Evolutionary conservation across 35 echinoderm and acorn worm genomes (phyloP).

Genomic region (Apostichopus japonicus): DNA sequence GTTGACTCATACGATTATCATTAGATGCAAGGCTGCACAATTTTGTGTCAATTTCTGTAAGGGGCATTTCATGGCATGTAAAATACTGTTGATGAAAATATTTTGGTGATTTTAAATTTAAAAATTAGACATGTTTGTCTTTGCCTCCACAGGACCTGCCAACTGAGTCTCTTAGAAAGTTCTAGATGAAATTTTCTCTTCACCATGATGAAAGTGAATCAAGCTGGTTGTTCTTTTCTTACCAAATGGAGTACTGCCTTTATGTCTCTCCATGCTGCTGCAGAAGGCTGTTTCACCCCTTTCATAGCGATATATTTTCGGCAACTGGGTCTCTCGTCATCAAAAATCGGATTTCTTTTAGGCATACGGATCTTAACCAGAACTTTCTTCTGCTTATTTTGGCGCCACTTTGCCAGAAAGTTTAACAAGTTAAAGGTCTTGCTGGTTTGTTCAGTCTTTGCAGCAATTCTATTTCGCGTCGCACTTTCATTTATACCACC

Average conservation of each 20-base stretch:
- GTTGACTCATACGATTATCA: too few species aligned
- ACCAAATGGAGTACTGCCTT: constrained; percentile 51
- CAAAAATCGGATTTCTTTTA: constrained; percentile 75
- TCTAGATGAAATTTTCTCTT: background rate
- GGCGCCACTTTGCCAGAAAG: constrained; percentile 60
- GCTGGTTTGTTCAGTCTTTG: constrained; percentile 71
- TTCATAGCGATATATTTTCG: constrained; percentile 87
- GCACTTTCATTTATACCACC: constrained; percentile 77
- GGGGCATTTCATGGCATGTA: too few species aligned
- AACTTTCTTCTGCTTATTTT: constrained; percentile 60
- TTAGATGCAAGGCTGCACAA: too few species aligned
- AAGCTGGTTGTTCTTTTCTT: background rate
- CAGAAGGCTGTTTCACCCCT: constrained; percentile 77
- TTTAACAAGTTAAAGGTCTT: constrained; percentile 63
- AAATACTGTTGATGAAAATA: too few species aligned
- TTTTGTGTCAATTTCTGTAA: too few species aligned
- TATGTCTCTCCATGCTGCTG: constrained; percentile 58
- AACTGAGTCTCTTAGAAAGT: background rate
- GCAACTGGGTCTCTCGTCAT: constrained; percentile 78
- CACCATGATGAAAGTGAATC: constrained; percentile 19
- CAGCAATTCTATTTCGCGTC: constrained; percentile 54
- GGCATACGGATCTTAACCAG: constrained; percentile 67
- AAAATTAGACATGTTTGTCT: background rate
- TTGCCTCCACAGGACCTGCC: background rate
- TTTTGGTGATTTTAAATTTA: background rate